Evolutionary conservation across 2,797 vertebrate species (phyloP), one percentile per base, ranked within the genome.

Genomic region (Pipistrellus pygmaeus): DNA sequence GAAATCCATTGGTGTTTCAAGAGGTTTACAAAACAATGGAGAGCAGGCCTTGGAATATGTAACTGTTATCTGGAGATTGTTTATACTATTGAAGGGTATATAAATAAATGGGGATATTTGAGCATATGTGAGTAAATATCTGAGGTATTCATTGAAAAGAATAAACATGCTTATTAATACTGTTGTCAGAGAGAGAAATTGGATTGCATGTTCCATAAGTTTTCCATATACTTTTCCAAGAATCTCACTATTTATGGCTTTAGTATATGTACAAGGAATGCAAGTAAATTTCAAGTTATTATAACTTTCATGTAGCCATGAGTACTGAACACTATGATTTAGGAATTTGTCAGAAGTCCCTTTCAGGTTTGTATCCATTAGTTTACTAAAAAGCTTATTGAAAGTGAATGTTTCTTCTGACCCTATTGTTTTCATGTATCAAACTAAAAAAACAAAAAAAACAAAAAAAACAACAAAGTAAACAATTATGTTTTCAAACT

Each of bases 231-330:
- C 62, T 93, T 88, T 57, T 91, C 32, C 25, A 12, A 66, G 32
- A 90, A 71, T 83, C 27, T 78, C 27, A 85, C 8, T 81, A n/a
- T 87, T 96, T 81, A 73, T 91, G 57, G 18, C 68, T 89, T 94
- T 88, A 85, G 62, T 53, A 46, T 41, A 71, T 72, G 1, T 64
- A 44, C 17, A 87, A 85, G 9, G 89, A 92, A 88, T 71, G 4
- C 48, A 91, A 85, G 14, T 76, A 18, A 32, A 86, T 91, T 46
- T 90, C 41, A 89, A 32, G 88, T 84, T 81, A 76, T 80, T 80
- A 48, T 32, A 66, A 73, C 35, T 85, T 84, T 83, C 9, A 46
- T 57, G 7, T 71, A 66, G 6, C 48, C 66, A 53, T 46, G n/a
- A 94, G 68, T 60, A 71, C 64, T 80, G 15, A 78, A 69, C 20